phyloP scores from a whole-genome alignment of 2,797 vertebrate species.

The Oreochromis mossambicus region DNA sequence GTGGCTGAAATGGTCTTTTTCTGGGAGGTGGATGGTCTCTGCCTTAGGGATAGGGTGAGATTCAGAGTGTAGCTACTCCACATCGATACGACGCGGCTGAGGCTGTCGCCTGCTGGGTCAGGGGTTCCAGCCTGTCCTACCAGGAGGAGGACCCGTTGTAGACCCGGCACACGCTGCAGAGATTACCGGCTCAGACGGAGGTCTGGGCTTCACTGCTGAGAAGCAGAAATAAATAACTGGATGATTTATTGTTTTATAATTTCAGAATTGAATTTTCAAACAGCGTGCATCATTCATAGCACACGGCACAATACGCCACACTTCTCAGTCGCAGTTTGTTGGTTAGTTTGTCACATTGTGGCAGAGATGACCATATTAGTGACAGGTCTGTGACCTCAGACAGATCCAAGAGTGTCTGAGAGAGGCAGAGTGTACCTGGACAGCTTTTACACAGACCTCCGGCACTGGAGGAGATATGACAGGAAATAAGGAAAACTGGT shows the following conservation, averaged over 20 bases:
- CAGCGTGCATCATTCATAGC: neutral
- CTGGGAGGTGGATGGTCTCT: neutral
- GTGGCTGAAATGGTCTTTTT: neutral
- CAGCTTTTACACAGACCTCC: accelerated
- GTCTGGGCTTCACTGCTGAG: neutral
- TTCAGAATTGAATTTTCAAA: neutral
- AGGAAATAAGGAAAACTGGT: neutral
- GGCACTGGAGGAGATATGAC: neutral
- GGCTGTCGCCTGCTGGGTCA: neutral
- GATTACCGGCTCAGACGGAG: neutral
- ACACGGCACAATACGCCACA: neutral
- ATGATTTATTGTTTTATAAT: neutral
- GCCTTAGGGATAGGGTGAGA: neutral
- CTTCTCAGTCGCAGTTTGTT: neutral
- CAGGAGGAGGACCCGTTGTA: accelerated
- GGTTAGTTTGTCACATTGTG: neutral
- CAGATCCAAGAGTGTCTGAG: neutral
- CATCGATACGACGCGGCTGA: neutral
- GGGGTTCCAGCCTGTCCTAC: neutral
- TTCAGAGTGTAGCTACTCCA: neutral
- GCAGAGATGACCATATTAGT: neutral
- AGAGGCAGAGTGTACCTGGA: neutral
- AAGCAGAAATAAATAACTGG: neutral
- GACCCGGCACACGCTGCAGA: neutral
- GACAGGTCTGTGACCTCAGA: neutral